Evolutionary conservation across 2,888 invertebrate species (phyloP).

Genomic region (Corbicula japonica): DNA sequence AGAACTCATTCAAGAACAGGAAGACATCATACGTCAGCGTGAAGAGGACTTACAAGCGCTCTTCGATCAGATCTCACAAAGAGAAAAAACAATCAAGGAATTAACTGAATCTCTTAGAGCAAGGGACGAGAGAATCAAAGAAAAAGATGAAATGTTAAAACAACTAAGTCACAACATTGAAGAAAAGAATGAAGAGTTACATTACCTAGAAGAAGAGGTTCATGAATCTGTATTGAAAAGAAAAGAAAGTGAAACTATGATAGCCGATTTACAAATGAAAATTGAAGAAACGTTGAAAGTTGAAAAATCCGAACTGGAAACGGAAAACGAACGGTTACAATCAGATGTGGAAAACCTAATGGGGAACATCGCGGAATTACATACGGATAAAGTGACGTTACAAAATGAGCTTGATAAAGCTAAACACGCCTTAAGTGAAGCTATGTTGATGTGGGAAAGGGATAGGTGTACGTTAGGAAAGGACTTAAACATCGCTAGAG

Average conservation of each 20-base stretch:
- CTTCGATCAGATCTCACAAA: conserved; percentile 78
- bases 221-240: conserved; percentile 72
- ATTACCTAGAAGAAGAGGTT: conserved; percentile 79
- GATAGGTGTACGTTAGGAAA: conserved; percentile 73
- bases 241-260: conserved; percentile 75
- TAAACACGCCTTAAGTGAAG: conserved; percentile 75
- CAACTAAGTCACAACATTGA: conserved; percentile 76
- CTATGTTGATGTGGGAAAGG: conserved; percentile 76
- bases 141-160: conserved; percentile 83
- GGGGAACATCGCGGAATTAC: conserved; percentile 76
- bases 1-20: conserved; percentile 77
- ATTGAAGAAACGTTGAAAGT: conserved; percentile 61
- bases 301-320: conserved; percentile 76
- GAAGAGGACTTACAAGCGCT: conserved; percentile 75
- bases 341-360: conserved; percentile 74
- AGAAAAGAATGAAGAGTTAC: conserved; percentile 78
- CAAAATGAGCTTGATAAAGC: conserved; percentile 76
- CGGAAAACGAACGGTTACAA: conserved; percentile 76
- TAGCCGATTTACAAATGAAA: conserved; percentile 69
- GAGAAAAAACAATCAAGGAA: conserved; percentile 77
- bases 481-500: conserved; percentile 68
- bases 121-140: conserved; percentile 81
- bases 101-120: conserved; percentile 76
- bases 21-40: conserved; percentile 73
- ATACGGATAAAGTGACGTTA: conserved; percentile 73